Evolutionary conservation across 2,888 invertebrate genomes (phyloP), one percentile per base, ranked within the genome.

Genomic region (Eutolmus rufibarbis): DNA sequence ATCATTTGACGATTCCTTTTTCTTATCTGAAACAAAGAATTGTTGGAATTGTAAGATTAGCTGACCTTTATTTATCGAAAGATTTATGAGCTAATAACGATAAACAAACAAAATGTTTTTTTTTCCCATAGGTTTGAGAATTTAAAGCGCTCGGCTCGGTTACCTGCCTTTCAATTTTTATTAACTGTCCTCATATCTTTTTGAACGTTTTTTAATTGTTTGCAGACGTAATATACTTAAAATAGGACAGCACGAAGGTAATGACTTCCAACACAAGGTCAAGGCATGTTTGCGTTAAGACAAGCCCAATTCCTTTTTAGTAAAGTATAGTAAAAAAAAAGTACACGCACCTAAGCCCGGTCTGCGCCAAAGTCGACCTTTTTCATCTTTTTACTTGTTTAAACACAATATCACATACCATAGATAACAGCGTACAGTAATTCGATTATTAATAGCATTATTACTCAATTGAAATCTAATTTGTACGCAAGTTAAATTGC

Each of bases 1-100:
- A 19, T 89, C 90, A 14, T 90, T 90, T 86, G 90, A 91, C 87
- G 90, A 91, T 87, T 91, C 91, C 88, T 91, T 92, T 89, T 92
- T 92, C 89, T 92, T 92, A 89, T 92, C 92, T 92, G 89, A 82
- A 66, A 66, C 28, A 66, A 28, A 66, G 2, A 66, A 23, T 66
- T 23, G 2, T 66, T 28, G 66, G 19, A 28, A 23, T 9, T 66
- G 66, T 66, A 66, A 66, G 28, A 66, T 66, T 28, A 66, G 66
- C 28, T 9, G 66, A 14, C 23, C 66, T 66, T 66, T 28, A 23
- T 23, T 66, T 66, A 66, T 28, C 28, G 66, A 66, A 28, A 28
- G 12, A 66, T 23, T 66, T 66, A 23, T 28, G 66, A 66, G 28
- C 8, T 19, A 19, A 66, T 23, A 23, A 23, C 19, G 66, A 66